Conservation (phyloP, 2,113 vertebrate species). For the Apaloderma vittatum region DNA sequence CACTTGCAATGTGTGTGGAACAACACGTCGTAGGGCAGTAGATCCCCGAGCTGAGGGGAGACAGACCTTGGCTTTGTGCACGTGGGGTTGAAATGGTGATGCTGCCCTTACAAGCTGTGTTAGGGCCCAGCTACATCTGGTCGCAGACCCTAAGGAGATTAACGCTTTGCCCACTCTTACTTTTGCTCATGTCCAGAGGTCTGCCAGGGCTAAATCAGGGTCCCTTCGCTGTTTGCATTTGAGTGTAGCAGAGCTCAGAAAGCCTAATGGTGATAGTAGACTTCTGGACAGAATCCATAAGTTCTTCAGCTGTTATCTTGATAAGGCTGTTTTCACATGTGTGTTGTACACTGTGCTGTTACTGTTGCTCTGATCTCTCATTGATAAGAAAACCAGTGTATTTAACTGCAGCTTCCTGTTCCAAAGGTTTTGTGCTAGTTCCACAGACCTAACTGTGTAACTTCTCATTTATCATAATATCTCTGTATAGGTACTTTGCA, state of each 20-base stretch:
- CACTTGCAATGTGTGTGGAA: rapidly evolving
- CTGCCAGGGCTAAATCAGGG: neutral
- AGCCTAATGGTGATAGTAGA: neutral
- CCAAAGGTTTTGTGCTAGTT: constrained; percentile 41
- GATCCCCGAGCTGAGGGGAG: neutral
- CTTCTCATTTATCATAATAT: neutral
- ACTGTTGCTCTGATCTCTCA: constrained; percentile 45
- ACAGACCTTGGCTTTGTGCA: neutral
- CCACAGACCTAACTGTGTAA: neutral
- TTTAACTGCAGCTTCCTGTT: constrained; percentile 65
- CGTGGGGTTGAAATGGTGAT: neutral
- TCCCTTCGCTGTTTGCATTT: neutral
- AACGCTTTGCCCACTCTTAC: neutral
- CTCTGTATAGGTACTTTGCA: neutral
- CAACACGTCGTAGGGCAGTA: neutral
- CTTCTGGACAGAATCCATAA: constrained; percentile 43
- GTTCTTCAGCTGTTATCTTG: constrained; percentile 57
- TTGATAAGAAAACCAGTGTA: constrained; percentile 47
- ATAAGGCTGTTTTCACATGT: constrained; percentile 51
- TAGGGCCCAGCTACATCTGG: neutral
- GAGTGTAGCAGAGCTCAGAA: neutral
- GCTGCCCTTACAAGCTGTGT: neutral
- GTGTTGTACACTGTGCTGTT: constrained; percentile 49
- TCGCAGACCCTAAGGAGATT: rapidly evolving
- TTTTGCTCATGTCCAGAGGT: neutral